phyloP scores from a whole-genome alignment of 1,140 invertebrate genomes.

The Ips typographus region DNA sequence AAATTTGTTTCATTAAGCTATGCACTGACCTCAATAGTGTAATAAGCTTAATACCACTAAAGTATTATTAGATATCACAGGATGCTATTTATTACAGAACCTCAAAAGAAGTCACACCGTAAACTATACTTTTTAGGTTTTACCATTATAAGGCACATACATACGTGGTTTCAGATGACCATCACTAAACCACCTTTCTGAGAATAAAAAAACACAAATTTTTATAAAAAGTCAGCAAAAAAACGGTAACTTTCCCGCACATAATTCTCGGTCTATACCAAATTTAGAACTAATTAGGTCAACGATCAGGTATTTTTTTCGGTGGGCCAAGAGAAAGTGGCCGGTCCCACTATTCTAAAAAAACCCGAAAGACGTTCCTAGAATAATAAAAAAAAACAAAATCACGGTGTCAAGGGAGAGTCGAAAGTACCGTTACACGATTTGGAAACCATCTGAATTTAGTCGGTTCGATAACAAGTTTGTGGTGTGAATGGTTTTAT shows the following conservation, averaged over 20 bases:
- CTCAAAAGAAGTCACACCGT: too few species aligned
- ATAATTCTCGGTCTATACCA: too few species aligned
- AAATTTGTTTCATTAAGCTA: too few species aligned
- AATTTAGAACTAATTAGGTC: neutral
- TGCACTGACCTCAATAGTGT: too few species aligned
- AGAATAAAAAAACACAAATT: neutral
- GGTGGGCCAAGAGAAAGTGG: constrained; percentile 1
- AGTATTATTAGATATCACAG: neutral
- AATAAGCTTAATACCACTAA: too few species aligned
- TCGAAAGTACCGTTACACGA: neutral
- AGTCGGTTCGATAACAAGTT: neutral
- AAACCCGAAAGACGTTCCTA: constrained; percentile 1
- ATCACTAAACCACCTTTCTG: neutral
- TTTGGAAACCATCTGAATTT: neutral
- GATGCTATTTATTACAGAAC: neutral
- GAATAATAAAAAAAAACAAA: neutral
- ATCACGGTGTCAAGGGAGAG: neutral
- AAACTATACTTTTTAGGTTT: neutral
- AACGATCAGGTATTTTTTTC: neutral
- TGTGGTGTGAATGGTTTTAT: neutral
- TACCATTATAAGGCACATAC: neutral
- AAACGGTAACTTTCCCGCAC: neutral
- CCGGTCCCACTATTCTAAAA: neutral
- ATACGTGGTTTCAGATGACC: too few species aligned
- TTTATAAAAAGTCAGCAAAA: constrained; percentile 1